These are phyloP conservation scores for Tupaia tana DNA, from an alignment of 2,113 vertebrate genomes.

Conservation along the genomic window DNA sequence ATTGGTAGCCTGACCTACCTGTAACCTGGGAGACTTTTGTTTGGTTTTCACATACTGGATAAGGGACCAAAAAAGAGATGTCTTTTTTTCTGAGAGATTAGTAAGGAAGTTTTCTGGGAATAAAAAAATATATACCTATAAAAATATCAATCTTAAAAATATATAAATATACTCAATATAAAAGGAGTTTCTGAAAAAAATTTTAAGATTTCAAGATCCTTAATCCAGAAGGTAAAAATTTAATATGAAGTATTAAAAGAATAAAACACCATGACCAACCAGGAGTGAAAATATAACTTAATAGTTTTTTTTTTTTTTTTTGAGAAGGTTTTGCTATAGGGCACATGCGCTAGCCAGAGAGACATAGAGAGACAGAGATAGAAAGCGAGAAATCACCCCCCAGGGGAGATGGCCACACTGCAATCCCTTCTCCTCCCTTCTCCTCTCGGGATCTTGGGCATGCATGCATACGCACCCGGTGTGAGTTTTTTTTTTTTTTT, in stretches of 20 bases:
- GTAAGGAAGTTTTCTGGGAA: neutral
- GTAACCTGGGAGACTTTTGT: neutral
- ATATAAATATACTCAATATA: neutral
- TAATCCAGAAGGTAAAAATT: neutral
- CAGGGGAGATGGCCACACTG: too few species aligned
- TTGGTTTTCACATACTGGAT: neutral
- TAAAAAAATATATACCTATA: too few species aligned
- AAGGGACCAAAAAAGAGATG: neutral
- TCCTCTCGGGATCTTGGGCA: too few species aligned
- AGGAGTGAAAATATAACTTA: neutral
- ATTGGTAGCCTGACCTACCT: neutral
- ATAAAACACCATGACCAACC: neutral
- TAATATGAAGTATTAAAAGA: neutral
- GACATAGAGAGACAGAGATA: too few species aligned
- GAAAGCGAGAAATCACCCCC: too few species aligned
- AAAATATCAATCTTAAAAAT: too few species aligned
- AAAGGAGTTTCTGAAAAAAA: conserved; percentile 24
- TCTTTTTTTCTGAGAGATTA: neutral
- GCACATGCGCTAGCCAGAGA: too few species aligned
- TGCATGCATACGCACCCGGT: too few species aligned
- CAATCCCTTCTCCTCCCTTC: too few species aligned
- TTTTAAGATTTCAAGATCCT: neutral
- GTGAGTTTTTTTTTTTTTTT: too few species aligned
- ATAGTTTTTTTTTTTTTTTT: neutral
- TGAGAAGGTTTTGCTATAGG: too few species aligned